Base-by-base conservation (phyloP, 2,113 vertebrate species). In the Dunckerocampus dactyliophorus region DNA sequence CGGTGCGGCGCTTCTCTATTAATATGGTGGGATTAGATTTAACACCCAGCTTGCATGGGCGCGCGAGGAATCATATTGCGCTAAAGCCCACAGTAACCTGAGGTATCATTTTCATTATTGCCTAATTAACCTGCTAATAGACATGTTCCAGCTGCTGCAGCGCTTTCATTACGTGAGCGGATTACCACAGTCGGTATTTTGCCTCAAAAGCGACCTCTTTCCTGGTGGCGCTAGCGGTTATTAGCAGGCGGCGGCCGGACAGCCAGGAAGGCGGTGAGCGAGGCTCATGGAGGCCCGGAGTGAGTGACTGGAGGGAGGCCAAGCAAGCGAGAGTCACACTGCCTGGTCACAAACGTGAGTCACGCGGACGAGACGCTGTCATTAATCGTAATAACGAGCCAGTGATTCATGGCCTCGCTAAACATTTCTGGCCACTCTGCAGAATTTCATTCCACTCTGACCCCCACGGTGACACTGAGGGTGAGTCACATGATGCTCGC, bases 81-180 rank as follows among this genome's bases (percentile, higher is more conserved):
- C 84, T 85, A 86, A 90, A 86, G 89, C 89, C 85, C 81, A 67
- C 81, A 74, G 82, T 86, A 92, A 92, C 88, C 89, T 88, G 75
- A 86, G 85, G 77, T 85, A 89, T 88, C 85, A 78, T 63, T 83
- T 88, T 92, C 52, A 71, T 92, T 93, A 89, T 88, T 92, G 91
- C 84, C 90, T 92, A 91, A 92, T 95, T 94, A 94, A 93, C 92
- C 92, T 90, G 77, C 88, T 93, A 95, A 95, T 89, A 87, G 92
- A 81, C 88, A 80, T 54, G 57, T 90, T 81, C 65, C 81, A 75
- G 75, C 73, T 75, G 77, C 88, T 68, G 70, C 76, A 76, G 75
- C 76, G 70, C 75, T 72, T 81, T 89, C 84, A 87, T 92, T 89
- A 90, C 84, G 87, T 72, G 62, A 64, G 49, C 69, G 34, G 81